Conservation (phyloP, 2,113 vertebrate genomes). For the Corythornis vintsioides region DNA sequence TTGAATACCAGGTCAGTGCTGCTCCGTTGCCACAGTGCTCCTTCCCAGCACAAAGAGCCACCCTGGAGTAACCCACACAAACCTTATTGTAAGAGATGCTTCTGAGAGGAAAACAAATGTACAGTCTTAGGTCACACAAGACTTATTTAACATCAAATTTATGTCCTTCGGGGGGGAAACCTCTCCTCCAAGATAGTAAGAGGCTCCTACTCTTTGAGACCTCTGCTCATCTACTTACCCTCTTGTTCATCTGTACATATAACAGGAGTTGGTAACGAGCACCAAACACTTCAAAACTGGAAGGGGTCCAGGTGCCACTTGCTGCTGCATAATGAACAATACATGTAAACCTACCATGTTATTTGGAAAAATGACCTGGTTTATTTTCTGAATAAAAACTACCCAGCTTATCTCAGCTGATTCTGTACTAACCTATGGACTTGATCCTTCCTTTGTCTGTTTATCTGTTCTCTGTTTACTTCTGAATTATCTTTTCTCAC, state of each 20-base stretch:
- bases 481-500: neutral
- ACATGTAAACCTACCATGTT: neutral
- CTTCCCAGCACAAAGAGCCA: too few species aligned
- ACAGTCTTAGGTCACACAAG: too few species aligned
- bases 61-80: too few species aligned
- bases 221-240: neutral
- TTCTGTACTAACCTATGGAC: neutral
- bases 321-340: neutral
- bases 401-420: neutral
- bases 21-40: too few species aligned
- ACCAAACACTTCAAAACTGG: neutral
- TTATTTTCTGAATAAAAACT: neutral
- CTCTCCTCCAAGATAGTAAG: neutral
- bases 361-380: neutral
- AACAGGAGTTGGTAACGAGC: rapidly evolving
- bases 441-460: neutral
- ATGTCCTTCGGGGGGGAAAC: neutral
- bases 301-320: neutral
- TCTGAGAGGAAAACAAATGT: neutral
- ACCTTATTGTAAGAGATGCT: neutral
- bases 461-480: neutral
- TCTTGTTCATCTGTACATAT: neutral
- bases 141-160: neutral
- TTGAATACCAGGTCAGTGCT: too few species aligned
- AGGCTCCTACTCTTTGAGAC: neutral